phyloP scores from a whole-genome alignment of 2,888 invertebrate species.

The Oligia strigilis region DNA sequence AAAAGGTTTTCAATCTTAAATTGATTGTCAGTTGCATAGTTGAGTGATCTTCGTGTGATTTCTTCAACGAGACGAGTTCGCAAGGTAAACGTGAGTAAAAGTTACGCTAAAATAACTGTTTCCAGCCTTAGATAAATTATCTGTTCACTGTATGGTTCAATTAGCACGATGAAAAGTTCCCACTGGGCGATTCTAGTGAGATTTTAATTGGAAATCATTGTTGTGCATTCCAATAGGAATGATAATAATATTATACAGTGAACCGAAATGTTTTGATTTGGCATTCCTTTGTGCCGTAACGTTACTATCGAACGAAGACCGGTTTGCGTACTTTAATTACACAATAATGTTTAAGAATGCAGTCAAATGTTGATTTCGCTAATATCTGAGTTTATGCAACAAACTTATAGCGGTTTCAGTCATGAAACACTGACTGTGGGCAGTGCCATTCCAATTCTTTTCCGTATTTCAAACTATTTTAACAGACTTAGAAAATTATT shows the following conservation, averaged over 20 bases:
- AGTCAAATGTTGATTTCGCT: slow-evolving; percentile 29
- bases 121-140: slow-evolving; percentile 65
- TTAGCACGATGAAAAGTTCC: slow-evolving; percentile 66
- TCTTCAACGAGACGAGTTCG: slow-evolving; percentile 72
- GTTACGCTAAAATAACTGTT: slow-evolving; percentile 82
- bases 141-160: slow-evolving; percentile 69
- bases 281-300: slow-evolving; percentile 69
- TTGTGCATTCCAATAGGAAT: slow-evolving; percentile 71
- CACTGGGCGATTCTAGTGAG: slow-evolving; percentile 65
- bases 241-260: slow-evolving; percentile 55
- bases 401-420: background rate
- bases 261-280: slow-evolving; percentile 54
- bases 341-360: slow-evolving; percentile 57
- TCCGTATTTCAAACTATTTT: background rate
- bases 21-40: slow-evolving; percentile 79
- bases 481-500: background rate
- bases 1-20: slow-evolving; percentile 64
- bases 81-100: slow-evolving; percentile 86
- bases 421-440: background rate
- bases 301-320: slow-evolving; percentile 63
- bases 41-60: slow-evolving; percentile 82
- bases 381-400: background rate
- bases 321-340: slow-evolving; percentile 66
- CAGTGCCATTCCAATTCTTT: background rate
- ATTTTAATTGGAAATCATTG: slow-evolving; percentile 69